Base-by-base conservation (phyloP, 2,113 vertebrate genomes). In the Ammodramus savannarum region DNA sequence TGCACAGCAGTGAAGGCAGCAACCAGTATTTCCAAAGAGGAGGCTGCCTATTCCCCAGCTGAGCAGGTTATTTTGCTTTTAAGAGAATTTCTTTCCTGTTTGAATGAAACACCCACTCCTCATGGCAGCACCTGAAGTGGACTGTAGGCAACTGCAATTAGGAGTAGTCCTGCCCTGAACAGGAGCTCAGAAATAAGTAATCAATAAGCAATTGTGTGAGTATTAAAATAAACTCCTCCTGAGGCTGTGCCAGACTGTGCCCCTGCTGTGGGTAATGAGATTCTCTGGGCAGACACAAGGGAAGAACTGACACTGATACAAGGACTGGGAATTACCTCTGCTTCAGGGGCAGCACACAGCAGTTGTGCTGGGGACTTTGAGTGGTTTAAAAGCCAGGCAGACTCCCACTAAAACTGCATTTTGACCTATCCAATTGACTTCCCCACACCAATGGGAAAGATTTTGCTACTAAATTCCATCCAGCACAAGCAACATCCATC, bases 241-340 rank as follows among this genome's bases (percentile, higher is more conserved):
- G 41, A 44, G 52, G 59, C 54, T 79, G 46, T 59, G 22, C 67
- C 44, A 65, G 20, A 11, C 92, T 25, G 3, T 17, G 65, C 18
- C 51, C 48, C 51, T 29, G 10, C 14, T 3, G 1, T 0, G 7
- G 32, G 4, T 2, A n/a, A 55, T 5, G 6, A 16, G 38, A 26
- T 26, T 44, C n/a, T 39, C 54, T 54, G 31, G 6, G 29, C 16
- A 80, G 8, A 39, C 25, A 26, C 34, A 20, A 23, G 46, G 34
- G 29, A 38, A 85, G 17, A 82, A 5, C 38, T 20, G 36, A 23
- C 0, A 2, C 26, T 36, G 1, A 13, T 1, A 15, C 39, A 61
- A 17, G n/a, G 9, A 32, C 38, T 59, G 32, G 46, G 43, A 76
- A 55, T 44, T 31, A 29, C 22, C 6, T 5, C 22, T 69, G 49